phyloP scores from a whole-genome alignment of 1,140 invertebrate genomes.

The Thaumetopoea pityocampa region DNA sequence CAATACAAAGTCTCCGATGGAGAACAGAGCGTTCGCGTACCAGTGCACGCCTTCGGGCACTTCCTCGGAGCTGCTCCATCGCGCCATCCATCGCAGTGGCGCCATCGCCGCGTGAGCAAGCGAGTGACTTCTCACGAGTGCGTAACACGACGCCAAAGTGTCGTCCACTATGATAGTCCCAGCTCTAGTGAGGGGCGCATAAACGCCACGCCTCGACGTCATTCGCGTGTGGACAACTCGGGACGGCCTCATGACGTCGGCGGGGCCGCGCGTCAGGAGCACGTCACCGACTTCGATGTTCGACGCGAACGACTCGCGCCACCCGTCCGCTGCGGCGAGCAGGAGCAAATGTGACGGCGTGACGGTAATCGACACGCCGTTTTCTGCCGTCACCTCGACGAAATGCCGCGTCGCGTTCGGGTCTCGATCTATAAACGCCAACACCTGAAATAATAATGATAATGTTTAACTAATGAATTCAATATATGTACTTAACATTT shows the following conservation, averaged over 20 bases:
- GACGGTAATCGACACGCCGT: constrained; percentile 83
- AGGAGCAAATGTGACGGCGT: constrained; percentile 91
- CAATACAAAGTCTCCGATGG: constrained; percentile 81
- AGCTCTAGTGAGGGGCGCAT: constrained; percentile 90
- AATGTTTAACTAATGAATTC: too few species aligned
- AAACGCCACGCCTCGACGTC: constrained; percentile 83
- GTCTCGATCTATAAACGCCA: constrained; percentile 90
- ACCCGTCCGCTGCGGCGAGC: constrained; percentile 65
- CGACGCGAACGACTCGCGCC: constrained; percentile 64
- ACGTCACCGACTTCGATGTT: constrained; percentile 58
- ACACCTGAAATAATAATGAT: constrained; percentile 45
- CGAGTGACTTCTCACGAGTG: constrained; percentile 88
- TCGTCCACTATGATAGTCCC: constrained; percentile 95
- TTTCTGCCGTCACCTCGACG: constrained; percentile 82
- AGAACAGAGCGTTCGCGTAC: constrained; percentile 89
- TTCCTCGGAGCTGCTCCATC: constrained; percentile 32
- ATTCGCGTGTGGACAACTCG: constrained; percentile 78
- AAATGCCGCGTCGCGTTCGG: constrained; percentile 81
- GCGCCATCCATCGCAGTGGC: constrained; percentile 80
- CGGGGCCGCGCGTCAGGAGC: constrained; percentile 72
- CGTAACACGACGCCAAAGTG: constrained; percentile 96
- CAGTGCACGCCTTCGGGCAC: constrained; percentile 84
- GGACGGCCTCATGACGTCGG: constrained; percentile 76
- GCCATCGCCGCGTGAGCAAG: constrained; percentile 90
- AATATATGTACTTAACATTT: too few species aligned